Evolutionary conservation across 2,888 invertebrate species (phyloP), one percentile per base, ranked within the genome.

Genomic region (Pheosia gnoma): DNA sequence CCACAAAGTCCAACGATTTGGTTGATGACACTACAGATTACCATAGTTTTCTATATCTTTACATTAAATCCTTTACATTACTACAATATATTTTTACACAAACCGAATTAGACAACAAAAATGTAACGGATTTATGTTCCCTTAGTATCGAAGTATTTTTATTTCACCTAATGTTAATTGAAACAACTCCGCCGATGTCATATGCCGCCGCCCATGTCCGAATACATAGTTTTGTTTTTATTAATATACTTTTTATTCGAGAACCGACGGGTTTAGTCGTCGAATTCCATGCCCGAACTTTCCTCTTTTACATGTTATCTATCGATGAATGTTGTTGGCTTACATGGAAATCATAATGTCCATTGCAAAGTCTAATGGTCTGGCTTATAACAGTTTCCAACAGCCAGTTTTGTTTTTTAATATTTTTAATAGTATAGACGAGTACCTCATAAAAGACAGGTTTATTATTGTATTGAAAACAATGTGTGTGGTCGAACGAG

Each of bases 131-230:
- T 84, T 85, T 83, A 25, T 84, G 84, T 82, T 76, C 68, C 47
- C 55, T 68, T 70, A 65, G 65, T 70, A 65, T 66, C 73, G 62
- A 71, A 81, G 81, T 75, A 84, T 86, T 88, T 87, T 86, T 88
- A 89, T 88, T 81, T 84, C 81, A 79, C 75, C 79, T 79, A 85
- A 89, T 86, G 87, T 88, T 92, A 92, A 93, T 93, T 92, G 90
- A 93, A 91, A 88, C 87, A 86, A 92, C 87, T 85, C 81, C 82
- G 80, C 67, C 83, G 79, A 84, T 86, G 86, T 87, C 84, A 79
- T 83, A 81, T 81, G 72, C 83, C 70, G 70, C 59, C 67, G 54
- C 25, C 25, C 25, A 25, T 67, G 63, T 69, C 68, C 77, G 75
- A 74, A 65, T 78, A 81, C 81, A 64, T 78, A 81, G 81, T 83